These are phyloP conservation scores for Acleris cristana DNA, from an alignment of 2,888 invertebrate species.

Conservation along the genomic window DNA sequence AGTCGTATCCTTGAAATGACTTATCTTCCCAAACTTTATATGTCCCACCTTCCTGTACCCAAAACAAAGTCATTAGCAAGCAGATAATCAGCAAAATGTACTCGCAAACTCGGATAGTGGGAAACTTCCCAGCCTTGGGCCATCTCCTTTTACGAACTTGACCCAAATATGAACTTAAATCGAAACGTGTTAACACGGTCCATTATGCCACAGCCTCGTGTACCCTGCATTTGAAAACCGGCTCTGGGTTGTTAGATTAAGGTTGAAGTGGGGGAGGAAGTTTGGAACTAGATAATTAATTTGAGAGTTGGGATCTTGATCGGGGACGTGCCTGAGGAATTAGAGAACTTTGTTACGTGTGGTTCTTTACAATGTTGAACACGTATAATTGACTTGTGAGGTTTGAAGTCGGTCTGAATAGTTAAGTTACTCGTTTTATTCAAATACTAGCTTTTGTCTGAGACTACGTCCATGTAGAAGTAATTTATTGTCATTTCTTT, in stretches of 20 bases:
- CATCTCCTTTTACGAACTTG: slow-evolving; percentile 21
- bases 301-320: slow-evolving; percentile 25
- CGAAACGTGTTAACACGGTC: slow-evolving; percentile 29
- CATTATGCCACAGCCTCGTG: slow-evolving; percentile 12
- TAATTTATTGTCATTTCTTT: too few relatives aligned
- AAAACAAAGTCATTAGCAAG: slow-evolving; percentile 21
- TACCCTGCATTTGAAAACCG: slow-evolving; percentile 1
- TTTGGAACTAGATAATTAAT: slow-evolving; percentile 33
- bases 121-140: slow-evolving; percentile 16
- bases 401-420: too few relatives aligned
- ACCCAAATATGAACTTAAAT: slow-evolving; percentile 28
- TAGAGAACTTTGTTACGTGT: slow-evolving; percentile 3
- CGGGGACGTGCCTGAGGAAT: slow-evolving; percentile 23
- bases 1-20: too few relatives aligned
- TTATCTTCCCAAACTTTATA: too few relatives aligned
- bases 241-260: slow-evolving; percentile 6
- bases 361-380: slow-evolving; percentile 9
- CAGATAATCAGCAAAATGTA: slow-evolving; percentile 11
- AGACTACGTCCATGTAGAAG: too few relatives aligned
- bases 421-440: too few relatives aligned
- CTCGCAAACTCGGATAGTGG: slow-evolving; percentile 17
- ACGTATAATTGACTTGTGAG: background rate
- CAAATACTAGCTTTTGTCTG: too few relatives aligned
- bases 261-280: slow-evolving; percentile 17
- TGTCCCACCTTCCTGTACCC: too few relatives aligned